These are phyloP conservation scores for Cisticola juncidis DNA, from an alignment of 2,113 vertebrate species.

Conservation along the genomic window DNA sequence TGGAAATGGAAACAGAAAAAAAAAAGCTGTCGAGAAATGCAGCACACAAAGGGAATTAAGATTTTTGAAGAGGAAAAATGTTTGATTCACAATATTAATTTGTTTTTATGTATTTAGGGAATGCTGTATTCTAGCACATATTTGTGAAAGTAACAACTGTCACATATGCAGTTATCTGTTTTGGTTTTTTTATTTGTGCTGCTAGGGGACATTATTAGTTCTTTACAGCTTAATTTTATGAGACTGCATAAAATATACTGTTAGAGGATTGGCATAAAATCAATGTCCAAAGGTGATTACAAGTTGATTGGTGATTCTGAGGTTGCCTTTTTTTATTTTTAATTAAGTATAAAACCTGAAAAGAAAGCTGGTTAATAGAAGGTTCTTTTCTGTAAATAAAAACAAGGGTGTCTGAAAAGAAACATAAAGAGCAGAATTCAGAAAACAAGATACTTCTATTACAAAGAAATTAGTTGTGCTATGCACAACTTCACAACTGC, in stretches of 20 bases:
- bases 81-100: neutral
- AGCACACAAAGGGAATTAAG: neutral
- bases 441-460: neutral
- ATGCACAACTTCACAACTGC: neutral
- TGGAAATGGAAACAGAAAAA: neutral
- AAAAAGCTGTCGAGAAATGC: neutral
- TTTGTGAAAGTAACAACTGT: neutral
- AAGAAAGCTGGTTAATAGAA: neutral
- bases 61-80: neutral
- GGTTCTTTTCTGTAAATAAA: neutral
- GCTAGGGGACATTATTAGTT: neutral
- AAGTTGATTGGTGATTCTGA: neutral
- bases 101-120: neutral
- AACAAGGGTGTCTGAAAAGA: neutral
- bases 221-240: neutral
- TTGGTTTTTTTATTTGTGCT: neutral
- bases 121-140: accelerated
- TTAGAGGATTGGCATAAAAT: neutral
- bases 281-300: neutral
- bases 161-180: accelerated
- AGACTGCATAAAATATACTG: neutral
- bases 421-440: neutral
- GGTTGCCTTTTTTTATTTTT: neutral
- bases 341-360: neutral
- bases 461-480: neutral